Percentiles rank a stretch among this genome's conserved stretches.
Conservation (phyloP, 1,140 invertebrate species). For the Oedothorax gibbosus region DNA sequence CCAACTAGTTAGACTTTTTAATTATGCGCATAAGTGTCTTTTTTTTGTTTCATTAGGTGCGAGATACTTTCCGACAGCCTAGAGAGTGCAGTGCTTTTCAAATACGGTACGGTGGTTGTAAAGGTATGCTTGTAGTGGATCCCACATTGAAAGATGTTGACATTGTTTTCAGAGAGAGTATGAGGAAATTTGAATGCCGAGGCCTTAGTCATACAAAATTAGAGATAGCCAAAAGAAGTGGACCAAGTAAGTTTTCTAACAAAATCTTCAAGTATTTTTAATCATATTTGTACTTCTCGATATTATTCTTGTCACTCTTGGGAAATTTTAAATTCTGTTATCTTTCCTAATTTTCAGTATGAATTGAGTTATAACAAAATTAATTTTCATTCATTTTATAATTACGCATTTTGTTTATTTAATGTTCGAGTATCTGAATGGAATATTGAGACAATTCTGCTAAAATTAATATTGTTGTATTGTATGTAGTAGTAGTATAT, state of each 20-base stretch:
- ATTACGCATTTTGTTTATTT: no score
- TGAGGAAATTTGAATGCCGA: constrained; percentile 62
- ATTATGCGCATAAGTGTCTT: background rate
- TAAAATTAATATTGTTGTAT: no score
- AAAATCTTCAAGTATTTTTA: background rate
- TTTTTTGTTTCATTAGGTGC: constrained; percentile 24
- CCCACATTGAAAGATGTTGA: constrained; percentile 29
- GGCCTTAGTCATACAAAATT: constrained; percentile 14
- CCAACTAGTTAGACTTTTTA: background rate
- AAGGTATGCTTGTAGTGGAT: constrained; percentile 63
- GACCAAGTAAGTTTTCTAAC: constrained; percentile 26
- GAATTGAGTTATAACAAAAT: background rate
- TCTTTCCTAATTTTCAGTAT: background rate
- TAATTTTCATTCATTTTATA: no score
- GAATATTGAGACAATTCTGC: no score
- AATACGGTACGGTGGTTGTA: constrained; percentile 63
- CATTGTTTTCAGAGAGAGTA: constrained; percentile 62
- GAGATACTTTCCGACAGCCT: background rate
- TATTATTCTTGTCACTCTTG: background rate
- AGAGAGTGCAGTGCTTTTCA: constrained; percentile 62
- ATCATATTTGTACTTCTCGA: background rate
- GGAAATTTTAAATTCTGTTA: background rate
- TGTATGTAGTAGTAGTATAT: no score
- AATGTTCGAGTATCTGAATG: no score
- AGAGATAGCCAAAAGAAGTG: constrained; percentile 39